phyloP scores from a whole-genome alignment of 2,797 vertebrate species.

The Sebastes minor region DNA sequence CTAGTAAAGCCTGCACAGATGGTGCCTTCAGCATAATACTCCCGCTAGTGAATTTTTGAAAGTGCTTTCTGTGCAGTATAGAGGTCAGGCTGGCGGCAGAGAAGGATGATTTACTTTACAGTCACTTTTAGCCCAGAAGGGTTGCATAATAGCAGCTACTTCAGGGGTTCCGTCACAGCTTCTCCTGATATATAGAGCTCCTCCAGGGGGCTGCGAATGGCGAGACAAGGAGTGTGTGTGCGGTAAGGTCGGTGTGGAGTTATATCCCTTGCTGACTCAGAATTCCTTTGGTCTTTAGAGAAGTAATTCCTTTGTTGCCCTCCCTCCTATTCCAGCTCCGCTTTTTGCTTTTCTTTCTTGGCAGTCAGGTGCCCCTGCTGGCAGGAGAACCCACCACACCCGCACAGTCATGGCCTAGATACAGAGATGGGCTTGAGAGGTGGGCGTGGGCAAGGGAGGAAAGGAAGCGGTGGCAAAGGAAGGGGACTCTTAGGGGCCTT shows the following conservation, averaged over 20 bases:
- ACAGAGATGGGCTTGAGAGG: slow-evolving; percentile 53
- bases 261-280: slow-evolving; percentile 74
- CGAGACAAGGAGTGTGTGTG: slow-evolving; percentile 35
- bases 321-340: slow-evolving; percentile 18
- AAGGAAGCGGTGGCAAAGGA: slow-evolving; percentile 48
- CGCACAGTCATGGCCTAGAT: slow-evolving; percentile 68
- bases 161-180: slow-evolving; percentile 64
- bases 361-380: slow-evolving; percentile 66
- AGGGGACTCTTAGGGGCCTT: slow-evolving; percentile 58
- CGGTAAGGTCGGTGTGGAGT: slow-evolving; percentile 34
- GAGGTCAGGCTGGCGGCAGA: slow-evolving; percentile 71
- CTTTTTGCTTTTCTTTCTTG: slow-evolving; percentile 54
- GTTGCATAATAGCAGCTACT: slow-evolving; percentile 74
- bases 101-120: slow-evolving; percentile 75
- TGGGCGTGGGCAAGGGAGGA: slow-evolving; percentile 48
- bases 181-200: slow-evolving; percentile 57
- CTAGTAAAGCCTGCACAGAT: slow-evolving; percentile 77
- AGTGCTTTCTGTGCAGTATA: slow-evolving; percentile 74
- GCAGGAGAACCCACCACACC: slow-evolving; percentile 70
- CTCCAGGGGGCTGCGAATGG: slow-evolving; percentile 38
- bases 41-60: slow-evolving; percentile 66
- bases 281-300: slow-evolving; percentile 64
- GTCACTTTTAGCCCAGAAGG: slow-evolving; percentile 73
- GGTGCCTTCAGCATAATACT: slow-evolving; percentile 71
- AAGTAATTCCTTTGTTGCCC: slow-evolving; percentile 63